Evolutionary conservation across 2,888 invertebrate species (phyloP), one percentile per base, ranked within the genome.

Genomic region (Zhuqinia jingwanae): DNA sequence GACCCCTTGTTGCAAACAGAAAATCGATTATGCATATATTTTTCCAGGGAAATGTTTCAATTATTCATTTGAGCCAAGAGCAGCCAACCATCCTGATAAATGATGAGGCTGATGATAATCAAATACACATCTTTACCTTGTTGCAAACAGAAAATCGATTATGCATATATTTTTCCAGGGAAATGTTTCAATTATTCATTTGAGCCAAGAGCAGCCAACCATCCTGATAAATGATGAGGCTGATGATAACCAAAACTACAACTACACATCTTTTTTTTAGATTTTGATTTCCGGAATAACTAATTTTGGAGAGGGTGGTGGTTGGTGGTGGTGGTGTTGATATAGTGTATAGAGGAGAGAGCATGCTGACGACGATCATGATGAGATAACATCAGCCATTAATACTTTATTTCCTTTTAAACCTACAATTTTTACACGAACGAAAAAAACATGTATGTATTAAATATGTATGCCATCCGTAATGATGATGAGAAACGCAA

Each of bases 111-210:
- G 36, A 36, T 36, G 36, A 36, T 36, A 36, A 36, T 36, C 36
- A 36, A 36, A 36, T n/a, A n/a, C n/a, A n/a, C n/a, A 36, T 36
- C 36, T 36, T 36, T 3, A n/a, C n/a, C n/a, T n/a, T n/a, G n/a
- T n/a, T n/a, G 15, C n/a, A 50, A 13, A 47, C 70, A 70, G 70
- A 47, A 70, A 70, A 70, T 70, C 45, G 70, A 70, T 70, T 25
- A 36, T 36, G 8, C 8, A n/a, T n/a, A 13, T 70, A 47, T 70
- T 68, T 20, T 36, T 45, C 8, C 36, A 36, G 36, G 3, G 36
- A 1, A 68, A 70, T 25, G 45, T 47, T 70, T 47, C 70, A 70
- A 47, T 70, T 36, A 36, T 36, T 36, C 36, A 36, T 36, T 36
- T 45, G 22, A 1, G 70, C 11, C 25, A 17, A 3, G 8, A 36